Percentiles rank a stretch among this genome's conserved stretches.
These are phyloP conservation scores for Drosophila hamatofila DNA, from an alignment of 2,888 invertebrate species.

Conservation along the genomic window DNA sequence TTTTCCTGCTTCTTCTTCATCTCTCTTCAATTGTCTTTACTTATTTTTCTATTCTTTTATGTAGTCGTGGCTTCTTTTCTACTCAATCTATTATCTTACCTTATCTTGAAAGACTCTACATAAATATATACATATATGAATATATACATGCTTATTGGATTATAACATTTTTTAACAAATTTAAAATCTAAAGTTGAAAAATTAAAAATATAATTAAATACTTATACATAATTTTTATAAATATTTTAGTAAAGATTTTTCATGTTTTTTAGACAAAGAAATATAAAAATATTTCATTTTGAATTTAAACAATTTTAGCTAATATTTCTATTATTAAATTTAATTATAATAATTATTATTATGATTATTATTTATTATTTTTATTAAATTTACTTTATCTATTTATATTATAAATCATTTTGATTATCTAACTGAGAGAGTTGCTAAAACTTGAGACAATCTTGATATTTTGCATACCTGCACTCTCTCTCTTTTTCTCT, in stretches of 20 bases:
- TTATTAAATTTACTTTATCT: neutral
- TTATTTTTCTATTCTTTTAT: too few species aligned
- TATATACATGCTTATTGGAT: too few species aligned
- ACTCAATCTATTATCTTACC: too few species aligned
- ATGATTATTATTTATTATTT: too few species aligned
- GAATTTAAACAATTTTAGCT: too few species aligned
- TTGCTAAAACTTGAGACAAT: neutral
- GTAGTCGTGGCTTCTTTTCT: too few species aligned
- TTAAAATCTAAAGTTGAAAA: too few species aligned
- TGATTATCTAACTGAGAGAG: conserved; percentile 14
- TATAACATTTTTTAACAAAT: too few species aligned
- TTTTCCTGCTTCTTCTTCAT: neutral
- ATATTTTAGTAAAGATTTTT: neutral
- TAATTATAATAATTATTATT: neutral
- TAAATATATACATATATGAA: too few species aligned
- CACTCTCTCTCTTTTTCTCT: conserved; percentile 3
- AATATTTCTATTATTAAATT: neutral
- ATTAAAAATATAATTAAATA: too few species aligned
- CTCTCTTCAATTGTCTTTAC: neutral
- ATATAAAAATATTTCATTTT: neutral
- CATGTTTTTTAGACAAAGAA: neutral
- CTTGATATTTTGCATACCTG: conserved; percentile 7
- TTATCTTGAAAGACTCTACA: too few species aligned
- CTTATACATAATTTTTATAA: neutral
- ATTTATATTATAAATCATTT: neutral